These are phyloP conservation scores for Sinocyclocheilus anshuiensis DNA, from an alignment of 2,113 vertebrate species.

Conservation along the genomic window DNA sequence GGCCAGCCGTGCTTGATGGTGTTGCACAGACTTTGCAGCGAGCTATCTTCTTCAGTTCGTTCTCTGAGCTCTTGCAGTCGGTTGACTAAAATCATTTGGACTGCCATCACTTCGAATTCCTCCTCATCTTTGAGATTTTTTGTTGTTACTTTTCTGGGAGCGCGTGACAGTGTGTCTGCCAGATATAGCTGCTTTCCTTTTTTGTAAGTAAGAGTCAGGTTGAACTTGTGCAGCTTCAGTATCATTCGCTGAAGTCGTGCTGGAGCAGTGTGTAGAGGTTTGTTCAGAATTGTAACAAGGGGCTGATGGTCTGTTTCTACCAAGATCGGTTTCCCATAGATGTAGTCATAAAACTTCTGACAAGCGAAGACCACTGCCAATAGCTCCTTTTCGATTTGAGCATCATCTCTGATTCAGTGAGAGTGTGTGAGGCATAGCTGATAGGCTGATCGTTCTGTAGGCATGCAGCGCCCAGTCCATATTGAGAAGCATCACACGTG, in stretches of 20 bases:
- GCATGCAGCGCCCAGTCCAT: no score
- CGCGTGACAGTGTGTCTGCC: slow-evolving; percentile 33
- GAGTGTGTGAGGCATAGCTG: no score
- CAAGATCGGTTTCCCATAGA: no score
- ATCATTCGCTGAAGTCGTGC: background rate
- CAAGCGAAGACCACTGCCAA: background rate
- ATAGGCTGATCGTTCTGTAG: no score
- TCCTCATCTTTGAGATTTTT: background rate
- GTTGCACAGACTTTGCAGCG: background rate
- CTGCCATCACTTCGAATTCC: background rate
- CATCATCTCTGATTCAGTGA: no score
- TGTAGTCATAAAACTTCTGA: no score
- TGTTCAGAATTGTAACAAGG: background rate
- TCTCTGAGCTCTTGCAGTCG: background rate
- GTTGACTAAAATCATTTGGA: background rate
- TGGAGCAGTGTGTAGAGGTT: background rate
- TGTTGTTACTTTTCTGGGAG: background rate
- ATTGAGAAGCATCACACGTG: no score
- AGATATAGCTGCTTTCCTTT: slow-evolving; percentile 38
- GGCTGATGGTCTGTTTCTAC: background rate
- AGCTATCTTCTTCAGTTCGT: background rate
- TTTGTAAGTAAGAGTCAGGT: slow-evolving; percentile 34
- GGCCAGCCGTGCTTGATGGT: background rate
- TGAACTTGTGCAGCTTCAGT: slow-evolving; percentile 23
- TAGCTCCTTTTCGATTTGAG: no score